Percentiles rank a stretch among this genome's conserved stretches.
phyloP scores from a whole-genome alignment of 2,888 invertebrate genomes.

The Euzetes globulus region DNA sequence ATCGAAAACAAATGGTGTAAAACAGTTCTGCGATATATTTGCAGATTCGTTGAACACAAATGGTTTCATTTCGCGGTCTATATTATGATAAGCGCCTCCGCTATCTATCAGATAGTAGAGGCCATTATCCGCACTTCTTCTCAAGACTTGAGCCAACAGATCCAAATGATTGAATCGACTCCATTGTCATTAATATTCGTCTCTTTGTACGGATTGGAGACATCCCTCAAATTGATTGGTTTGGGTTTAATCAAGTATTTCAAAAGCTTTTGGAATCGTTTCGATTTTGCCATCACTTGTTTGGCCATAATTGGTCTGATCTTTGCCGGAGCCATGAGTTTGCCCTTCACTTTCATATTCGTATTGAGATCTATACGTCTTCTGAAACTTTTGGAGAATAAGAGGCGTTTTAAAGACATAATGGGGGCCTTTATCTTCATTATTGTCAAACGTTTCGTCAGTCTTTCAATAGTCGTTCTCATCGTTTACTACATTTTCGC shows the following conservation, averaged over 20 bases:
- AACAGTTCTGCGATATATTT: slow-evolving; percentile 43
- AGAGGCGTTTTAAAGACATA: slow-evolving; percentile 66
- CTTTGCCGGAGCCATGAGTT: slow-evolving; percentile 55
- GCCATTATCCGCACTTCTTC: background rate
- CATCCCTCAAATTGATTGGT: slow-evolving; percentile 63
- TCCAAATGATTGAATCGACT: slow-evolving; percentile 35
- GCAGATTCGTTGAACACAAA: slow-evolving; percentile 58
- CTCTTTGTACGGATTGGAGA: slow-evolving; percentile 68
- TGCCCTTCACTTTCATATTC: slow-evolving; percentile 63
- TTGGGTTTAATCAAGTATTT: slow-evolving; percentile 64
- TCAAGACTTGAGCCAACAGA: background rate
- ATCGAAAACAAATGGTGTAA: slow-evolving; percentile 41
- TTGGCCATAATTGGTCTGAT: slow-evolving; percentile 56
- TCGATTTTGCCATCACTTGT: slow-evolving; percentile 55
- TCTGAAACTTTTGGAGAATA: slow-evolving; percentile 44
- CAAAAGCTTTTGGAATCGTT: slow-evolving; percentile 76
- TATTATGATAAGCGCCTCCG: slow-evolving; percentile 57
- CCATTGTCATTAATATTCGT: background rate
- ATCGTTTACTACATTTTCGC: slow-evolving; percentile 76
- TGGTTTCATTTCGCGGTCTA: slow-evolving; percentile 55
- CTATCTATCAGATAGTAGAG: slow-evolving; percentile 31
- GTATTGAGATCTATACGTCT: slow-evolving; percentile 55
- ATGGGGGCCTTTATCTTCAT: slow-evolving; percentile 68
- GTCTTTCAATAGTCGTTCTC: slow-evolving; percentile 68
- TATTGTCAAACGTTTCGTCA: slow-evolving; percentile 71